These are phyloP conservation scores for Drosophila antonietae DNA, from an alignment of 2,888 invertebrate species.

Conservation along the genomic window DNA sequence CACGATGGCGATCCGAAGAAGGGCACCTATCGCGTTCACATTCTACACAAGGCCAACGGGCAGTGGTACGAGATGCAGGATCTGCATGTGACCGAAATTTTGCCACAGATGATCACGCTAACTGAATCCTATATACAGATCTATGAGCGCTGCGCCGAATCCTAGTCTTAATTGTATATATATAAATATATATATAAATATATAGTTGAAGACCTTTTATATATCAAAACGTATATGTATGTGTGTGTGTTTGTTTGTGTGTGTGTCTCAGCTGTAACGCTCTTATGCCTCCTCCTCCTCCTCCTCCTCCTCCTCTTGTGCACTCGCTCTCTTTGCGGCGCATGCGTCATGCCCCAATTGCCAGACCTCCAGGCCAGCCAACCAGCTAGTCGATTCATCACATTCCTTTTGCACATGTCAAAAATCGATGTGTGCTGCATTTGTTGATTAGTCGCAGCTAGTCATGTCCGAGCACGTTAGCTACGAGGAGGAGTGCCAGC, in stretches of 20 bases:
- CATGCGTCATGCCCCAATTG: slow-evolving; percentile 56
- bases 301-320: too few species aligned
- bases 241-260: background rate
- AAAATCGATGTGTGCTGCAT: slow-evolving; percentile 62
- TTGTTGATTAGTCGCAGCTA: slow-evolving; percentile 30
- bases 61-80: slow-evolving; percentile 98
- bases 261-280: slow-evolving; percentile 24
- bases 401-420: slow-evolving; percentile 16
- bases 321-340: slow-evolving; percentile 15
- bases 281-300: background rate
- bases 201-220: slow-evolving; percentile 18
- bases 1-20: slow-evolving; percentile 98
- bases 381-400: slow-evolving; percentile 17
- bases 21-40: slow-evolving; percentile 97
- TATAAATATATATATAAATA: slow-evolving; percentile 6
- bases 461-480: slow-evolving; percentile 85
- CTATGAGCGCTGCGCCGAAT: slow-evolving; percentile 86
- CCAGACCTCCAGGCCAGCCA: background rate
- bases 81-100: slow-evolving; percentile 98
- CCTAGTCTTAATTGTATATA: slow-evolving; percentile 33
- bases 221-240: slow-evolving; percentile 1
- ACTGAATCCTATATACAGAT: slow-evolving; percentile 99
- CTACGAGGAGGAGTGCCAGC: slow-evolving; percentile 91
- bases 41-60: slow-evolving; percentile 94
- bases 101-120: slow-evolving; percentile 99